Evolutionary conservation across 1,140 invertebrate species (phyloP).

Genomic region (Lithobius niger): DNA sequence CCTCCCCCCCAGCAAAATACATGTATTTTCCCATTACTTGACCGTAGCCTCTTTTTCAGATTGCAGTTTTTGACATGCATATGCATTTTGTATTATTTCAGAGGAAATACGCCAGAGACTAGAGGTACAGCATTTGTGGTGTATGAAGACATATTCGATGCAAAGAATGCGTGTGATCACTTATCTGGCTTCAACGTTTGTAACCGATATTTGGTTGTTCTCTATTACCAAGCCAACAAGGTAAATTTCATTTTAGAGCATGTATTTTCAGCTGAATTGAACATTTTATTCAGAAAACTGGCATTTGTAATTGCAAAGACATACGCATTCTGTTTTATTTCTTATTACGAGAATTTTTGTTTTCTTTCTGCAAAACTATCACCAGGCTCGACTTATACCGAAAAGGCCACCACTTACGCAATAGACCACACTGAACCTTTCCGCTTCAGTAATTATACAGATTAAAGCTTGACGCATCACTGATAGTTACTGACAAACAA

Average conservation of each 20-base stretch:
- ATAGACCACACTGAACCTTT: no score
- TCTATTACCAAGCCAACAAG: conserved; percentile 90
- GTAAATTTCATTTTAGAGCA: conserved; percentile 1
- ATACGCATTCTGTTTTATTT: neutral
- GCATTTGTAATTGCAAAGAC: neutral
- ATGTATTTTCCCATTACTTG: no score
- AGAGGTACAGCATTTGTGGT: conserved; percentile 98
- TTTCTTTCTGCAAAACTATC: neutral
- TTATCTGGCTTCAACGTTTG: conserved; percentile 98
- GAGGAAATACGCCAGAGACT: conserved; percentile 90
- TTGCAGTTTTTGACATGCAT: no score
- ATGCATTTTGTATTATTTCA: neutral
- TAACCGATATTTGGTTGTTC: conserved; percentile 92
- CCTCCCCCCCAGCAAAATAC: no score
- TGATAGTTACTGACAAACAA: no score
- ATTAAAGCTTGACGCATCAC: no score
- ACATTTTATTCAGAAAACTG: neutral
- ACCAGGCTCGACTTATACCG: neutral
- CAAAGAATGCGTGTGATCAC: conserved; percentile 99
- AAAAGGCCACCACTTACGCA: neutral
- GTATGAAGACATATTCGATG: conserved; percentile 99
- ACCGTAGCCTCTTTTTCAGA: no score
- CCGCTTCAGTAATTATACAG: no score
- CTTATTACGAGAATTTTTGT: neutral
- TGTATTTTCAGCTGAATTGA: neutral